Evolutionary conservation across 2,888 invertebrate genomes (phyloP).

Genomic region (Ommatoiulus sabulosus): DNA sequence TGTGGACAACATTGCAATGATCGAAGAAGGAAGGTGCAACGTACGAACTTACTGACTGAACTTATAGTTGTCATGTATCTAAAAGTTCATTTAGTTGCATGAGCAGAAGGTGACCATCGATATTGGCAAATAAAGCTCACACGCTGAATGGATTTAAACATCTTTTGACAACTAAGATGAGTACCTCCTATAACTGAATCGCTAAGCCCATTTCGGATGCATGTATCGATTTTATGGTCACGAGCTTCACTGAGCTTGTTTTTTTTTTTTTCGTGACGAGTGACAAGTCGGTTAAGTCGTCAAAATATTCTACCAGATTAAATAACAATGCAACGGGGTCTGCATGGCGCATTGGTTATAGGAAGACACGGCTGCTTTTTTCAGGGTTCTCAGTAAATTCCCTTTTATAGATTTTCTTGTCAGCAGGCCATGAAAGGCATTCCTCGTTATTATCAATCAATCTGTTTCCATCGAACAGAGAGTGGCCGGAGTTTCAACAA

Average conservation of each 20-base stretch:
- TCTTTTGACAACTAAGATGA: not conserved
- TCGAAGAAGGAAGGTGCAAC: not conserved
- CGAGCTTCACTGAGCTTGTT: not conserved
- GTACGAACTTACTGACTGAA: not conserved
- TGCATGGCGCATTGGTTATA: not conserved
- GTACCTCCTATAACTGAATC: not conserved
- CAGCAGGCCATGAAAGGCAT: not conserved
- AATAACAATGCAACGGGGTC: not conserved
- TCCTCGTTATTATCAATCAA: not conserved
- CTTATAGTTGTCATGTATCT: not conserved
- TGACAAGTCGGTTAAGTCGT: conserved; percentile 2
- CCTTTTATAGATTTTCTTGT: not conserved
- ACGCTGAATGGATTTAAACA: not conserved
- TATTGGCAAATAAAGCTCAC: not conserved
- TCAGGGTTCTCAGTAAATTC: not conserved
- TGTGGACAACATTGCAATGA: not conserved
- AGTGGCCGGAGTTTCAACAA: not conserved
- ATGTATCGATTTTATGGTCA: conserved; percentile 6
- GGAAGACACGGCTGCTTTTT: not conserved
- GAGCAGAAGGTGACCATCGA: not conserved
- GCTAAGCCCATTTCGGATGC: not conserved
- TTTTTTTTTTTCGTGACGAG: not conserved
- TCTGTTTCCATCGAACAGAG: not conserved
- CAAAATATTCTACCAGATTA: not conserved
- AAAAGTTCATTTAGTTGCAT: not conserved